phyloP scores from a whole-genome alignment of 2,113 vertebrate species.

The Chlamydotis undulata region DNA sequence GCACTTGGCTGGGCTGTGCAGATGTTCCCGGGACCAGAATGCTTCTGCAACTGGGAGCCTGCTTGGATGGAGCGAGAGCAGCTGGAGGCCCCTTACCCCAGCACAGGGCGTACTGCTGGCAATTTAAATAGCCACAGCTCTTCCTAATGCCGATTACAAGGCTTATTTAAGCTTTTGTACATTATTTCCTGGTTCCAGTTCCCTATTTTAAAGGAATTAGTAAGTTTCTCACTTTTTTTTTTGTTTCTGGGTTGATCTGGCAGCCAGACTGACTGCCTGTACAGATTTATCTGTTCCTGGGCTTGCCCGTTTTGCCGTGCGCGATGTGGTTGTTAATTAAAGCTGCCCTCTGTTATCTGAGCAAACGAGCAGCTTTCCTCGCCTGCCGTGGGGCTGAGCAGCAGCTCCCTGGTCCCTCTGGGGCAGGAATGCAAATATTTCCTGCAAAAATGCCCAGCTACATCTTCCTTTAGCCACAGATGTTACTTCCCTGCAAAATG shows the following conservation, averaged over 20 bases:
- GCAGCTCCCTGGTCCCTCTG: not conserved
- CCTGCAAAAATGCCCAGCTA: accelerated
- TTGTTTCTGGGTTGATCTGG: not conserved
- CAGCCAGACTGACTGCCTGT: not conserved
- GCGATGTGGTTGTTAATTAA: not conserved
- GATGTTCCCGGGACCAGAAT: not conserved
- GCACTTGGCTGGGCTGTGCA: not conserved
- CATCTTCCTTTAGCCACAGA: not conserved
- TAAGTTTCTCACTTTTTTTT: not conserved
- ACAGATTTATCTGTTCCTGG: not conserved
- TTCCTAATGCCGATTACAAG: not conserved
- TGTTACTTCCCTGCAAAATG: not conserved
- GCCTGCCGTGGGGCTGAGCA: accelerated
- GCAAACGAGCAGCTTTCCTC: not conserved
- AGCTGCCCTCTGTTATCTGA: not conserved
- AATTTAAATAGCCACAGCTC: not conserved
- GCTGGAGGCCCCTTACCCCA: not conserved
- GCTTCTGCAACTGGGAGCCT: not conserved
- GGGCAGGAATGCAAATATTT: not conserved
- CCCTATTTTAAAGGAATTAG: not conserved
- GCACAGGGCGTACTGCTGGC: not conserved
- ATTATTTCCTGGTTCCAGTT: not conserved
- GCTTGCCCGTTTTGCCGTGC: not conserved
- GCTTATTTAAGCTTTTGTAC: not conserved
- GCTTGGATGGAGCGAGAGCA: not conserved